Evolutionary conservation across 2,797 vertebrate genomes (phyloP).

Genomic region (Stomatorhinus walkeri): DNA sequence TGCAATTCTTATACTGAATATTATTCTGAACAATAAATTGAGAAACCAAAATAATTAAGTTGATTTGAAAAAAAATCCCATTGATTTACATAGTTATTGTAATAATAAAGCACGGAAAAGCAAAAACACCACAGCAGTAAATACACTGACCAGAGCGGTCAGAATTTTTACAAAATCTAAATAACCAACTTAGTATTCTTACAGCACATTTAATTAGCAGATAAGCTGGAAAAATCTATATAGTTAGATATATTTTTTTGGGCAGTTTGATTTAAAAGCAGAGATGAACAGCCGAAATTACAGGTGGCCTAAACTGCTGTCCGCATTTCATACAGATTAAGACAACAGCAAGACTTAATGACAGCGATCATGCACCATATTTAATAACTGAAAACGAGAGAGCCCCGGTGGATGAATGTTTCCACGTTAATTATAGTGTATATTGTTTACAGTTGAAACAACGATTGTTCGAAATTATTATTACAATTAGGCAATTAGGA

Average conservation of each 20-base stretch:
- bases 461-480: background rate
- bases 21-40: background rate
- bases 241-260: background rate
- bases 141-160: background rate
- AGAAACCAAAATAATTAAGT: background rate
- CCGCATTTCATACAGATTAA: background rate
- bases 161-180: background rate
- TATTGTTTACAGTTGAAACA: background rate
- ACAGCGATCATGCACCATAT: background rate
- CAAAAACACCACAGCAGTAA: background rate
- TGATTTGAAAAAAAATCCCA: background rate
- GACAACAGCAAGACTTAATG: background rate
- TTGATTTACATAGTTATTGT: background rate
- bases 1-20: background rate
- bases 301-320: background rate
- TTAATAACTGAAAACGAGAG: background rate
- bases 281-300: background rate
- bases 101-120: background rate
- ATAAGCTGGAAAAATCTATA: background rate
- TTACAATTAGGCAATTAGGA: background rate
- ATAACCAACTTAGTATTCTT: background rate
- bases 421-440: background rate
- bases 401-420: background rate
- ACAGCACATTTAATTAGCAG: background rate
- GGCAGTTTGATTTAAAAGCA: background rate